Base-by-base conservation (phyloP, 2,797 vertebrate species). In the Oreochromis mossambicus region DNA sequence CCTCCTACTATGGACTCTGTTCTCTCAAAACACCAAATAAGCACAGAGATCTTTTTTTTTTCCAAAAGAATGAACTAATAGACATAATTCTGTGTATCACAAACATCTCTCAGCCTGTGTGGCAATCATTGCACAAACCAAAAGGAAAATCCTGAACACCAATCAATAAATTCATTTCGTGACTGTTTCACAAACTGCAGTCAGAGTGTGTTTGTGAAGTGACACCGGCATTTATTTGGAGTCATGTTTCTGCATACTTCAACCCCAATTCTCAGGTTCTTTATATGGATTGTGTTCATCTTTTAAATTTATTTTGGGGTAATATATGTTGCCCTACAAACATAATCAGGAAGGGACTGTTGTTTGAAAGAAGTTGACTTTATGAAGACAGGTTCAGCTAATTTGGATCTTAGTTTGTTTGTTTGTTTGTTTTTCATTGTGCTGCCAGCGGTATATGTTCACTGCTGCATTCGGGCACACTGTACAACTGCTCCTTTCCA, bases 381-480 rank as follows among this genome's bases (percentile, higher is more conserved):
- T 19, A 29, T 19, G 41, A 46, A 73, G 41, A 73, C 41, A 0
- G 15, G 8, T 19, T 48, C 21, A 26, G 38, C 84, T 92, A 78
- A 93, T 88, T 92, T 93, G 82, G 86, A 91, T 92, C 89, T 88
- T 85, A 92, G 0, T 32, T 17, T 32, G 7, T 6, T 34, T 34
- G 32, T 32, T 80, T 55, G 24, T 24, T 8, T 38, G 12, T 32
- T 80, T 48, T 77, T 85, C 61, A 84, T 81, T 82, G 78, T 77
- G 80, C 89, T 83, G 83, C 85, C 84, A 88, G 56, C 8, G 0
- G 88, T 86, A 89, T 89, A 88, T 83, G 85, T 68, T 81, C 81
- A 81, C 80, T 82, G 70, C 77, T 86, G 77, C 87, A 85, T 90
- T 84, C 24, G 61, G 80, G 24, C 55, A 29, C 26, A 80, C 77